These are phyloP conservation scores for Drosophila nr. perissopoda DNA, from an alignment of 2,888 invertebrate genomes.

Conservation along the genomic window DNA sequence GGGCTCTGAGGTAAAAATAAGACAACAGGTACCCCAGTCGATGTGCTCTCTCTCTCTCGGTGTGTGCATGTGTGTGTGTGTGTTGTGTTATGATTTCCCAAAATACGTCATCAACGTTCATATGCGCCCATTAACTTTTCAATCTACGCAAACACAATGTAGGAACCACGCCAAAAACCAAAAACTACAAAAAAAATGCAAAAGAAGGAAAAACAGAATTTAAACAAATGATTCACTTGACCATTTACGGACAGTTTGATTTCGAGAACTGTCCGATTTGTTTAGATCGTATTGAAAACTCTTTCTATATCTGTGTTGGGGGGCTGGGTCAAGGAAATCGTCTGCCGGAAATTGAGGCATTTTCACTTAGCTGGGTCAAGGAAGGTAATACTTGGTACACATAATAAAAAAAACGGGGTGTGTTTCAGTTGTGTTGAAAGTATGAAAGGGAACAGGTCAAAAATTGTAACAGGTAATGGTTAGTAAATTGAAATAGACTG, in stretches of 20 bases:
- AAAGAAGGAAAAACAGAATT: conserved; percentile 18
- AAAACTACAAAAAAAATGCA: not conserved
- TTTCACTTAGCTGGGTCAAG: conserved; percentile 44
- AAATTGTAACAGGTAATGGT: not conserved
- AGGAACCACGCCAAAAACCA: conserved; percentile 42
- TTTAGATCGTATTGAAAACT: conserved; percentile 31
- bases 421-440: not conserved
- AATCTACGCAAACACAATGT: conserved; percentile 68
- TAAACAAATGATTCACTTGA: conserved; percentile 78
- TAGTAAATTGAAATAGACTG: not conserved
- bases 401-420: not conserved
- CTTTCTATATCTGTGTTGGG: conserved; percentile 16
- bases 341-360: conserved; percentile 35
- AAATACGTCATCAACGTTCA: conserved; percentile 75
- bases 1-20: conserved; percentile 70
- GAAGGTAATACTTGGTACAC: conserved; percentile 3
- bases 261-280: conserved; percentile 31
- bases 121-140: conserved; percentile 64
- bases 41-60: not conserved
- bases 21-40: conserved; percentile 75
- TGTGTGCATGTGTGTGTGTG: conserved; percentile 22
- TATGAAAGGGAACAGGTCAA: not conserved
- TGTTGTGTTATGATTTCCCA: conserved; percentile 75
- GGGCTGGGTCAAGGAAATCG: conserved; percentile 56
- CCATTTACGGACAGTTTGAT: conserved; percentile 72